These are phyloP conservation scores for Vidua macroura DNA, from an alignment of 2,113 vertebrate species.

Conservation along the genomic window DNA sequence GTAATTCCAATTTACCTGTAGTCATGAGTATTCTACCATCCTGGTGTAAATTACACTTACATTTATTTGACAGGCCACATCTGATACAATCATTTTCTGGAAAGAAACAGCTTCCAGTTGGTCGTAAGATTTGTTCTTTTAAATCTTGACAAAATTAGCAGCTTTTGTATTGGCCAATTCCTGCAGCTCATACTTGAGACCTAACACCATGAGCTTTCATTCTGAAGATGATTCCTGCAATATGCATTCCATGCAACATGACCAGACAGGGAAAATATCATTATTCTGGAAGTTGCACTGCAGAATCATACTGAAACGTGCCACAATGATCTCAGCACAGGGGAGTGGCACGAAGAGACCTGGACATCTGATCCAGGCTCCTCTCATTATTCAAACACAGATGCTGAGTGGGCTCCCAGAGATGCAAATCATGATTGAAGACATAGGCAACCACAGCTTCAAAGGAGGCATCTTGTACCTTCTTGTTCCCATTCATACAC, in stretches of 20 bases:
- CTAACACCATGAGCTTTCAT: not conserved
- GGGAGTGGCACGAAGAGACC: not conserved
- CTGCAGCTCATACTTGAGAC: not conserved
- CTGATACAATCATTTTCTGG: not conserved
- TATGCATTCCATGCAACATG: too few relatives aligned
- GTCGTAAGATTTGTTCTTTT: not conserved
- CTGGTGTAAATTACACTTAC: not conserved
- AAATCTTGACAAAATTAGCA: not conserved
- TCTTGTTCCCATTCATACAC: conserved; percentile 11
- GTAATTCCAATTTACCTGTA: not conserved
- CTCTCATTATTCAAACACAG: not conserved
- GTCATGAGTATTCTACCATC: not conserved
- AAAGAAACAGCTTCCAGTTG: not conserved
- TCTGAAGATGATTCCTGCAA: not conserved
- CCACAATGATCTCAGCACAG: not conserved
- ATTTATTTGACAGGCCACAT: not conserved
- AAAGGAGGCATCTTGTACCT: conserved; percentile 2
- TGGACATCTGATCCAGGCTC: not conserved
- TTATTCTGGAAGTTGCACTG: not conserved
- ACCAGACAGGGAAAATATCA: not conserved
- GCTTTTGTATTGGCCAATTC: not conserved
- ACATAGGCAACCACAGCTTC: not conserved
- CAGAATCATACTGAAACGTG: not conserved
- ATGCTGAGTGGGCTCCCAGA: not conserved
- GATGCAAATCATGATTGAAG: not conserved